Evolutionary conservation across 53 echinoderm and acorn worm species (phyloP).

Genomic region (Apostichopus leukothele): DNA sequence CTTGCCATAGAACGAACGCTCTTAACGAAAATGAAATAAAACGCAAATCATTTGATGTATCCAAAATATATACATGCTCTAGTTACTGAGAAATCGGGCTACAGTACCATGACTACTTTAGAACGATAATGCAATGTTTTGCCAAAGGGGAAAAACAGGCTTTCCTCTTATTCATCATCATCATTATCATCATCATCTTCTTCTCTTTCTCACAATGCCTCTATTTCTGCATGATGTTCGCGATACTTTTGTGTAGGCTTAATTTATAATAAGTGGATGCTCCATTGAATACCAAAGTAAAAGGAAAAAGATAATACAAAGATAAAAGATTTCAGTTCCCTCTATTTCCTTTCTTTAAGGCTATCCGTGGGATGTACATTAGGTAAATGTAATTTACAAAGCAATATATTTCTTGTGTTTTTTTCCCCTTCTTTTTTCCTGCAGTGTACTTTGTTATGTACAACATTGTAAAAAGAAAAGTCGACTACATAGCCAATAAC

Average conservation of each 20-base stretch:
- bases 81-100: not conserved
- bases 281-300: not conserved
- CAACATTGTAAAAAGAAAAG: too few relatives aligned
- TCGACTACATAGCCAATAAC: too few relatives aligned
- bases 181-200: too few relatives aligned
- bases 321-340: not conserved
- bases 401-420: not conserved
- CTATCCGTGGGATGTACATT: not conserved
- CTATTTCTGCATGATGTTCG: not conserved
- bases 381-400: conserved; percentile 11
- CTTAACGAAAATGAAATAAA: too few relatives aligned
- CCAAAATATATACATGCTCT: not conserved
- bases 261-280: not conserved
- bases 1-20: too few relatives aligned
- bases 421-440: too few relatives aligned
- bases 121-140: conserved; percentile 1
- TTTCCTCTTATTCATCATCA: too few relatives aligned
- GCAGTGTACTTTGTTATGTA: too few relatives aligned
- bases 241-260: not conserved
- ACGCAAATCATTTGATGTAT: not conserved
- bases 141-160: not conserved
- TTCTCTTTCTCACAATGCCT: not conserved
- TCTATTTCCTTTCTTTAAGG: not conserved
- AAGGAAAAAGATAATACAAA: not conserved
- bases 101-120: not conserved